Conservation (phyloP, 2,113 vertebrate species). For the Apteryx mantelli region DNA sequence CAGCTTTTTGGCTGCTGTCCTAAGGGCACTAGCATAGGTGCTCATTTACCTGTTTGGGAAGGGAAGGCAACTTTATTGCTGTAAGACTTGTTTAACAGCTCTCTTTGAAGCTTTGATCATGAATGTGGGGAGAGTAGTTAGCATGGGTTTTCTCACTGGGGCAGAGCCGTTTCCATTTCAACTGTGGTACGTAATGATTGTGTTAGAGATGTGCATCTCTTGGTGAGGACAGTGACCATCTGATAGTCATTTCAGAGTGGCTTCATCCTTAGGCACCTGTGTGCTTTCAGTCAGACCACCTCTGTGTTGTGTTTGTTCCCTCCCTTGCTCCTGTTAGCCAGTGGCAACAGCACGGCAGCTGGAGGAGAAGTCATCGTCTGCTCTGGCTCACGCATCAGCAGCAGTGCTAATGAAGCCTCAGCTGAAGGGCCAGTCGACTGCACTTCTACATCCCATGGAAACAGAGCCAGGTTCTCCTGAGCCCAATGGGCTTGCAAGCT, state of each 20-base stretch:
- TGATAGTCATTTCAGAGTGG: neutral
- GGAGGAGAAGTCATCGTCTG: neutral
- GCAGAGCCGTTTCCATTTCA: neutral
- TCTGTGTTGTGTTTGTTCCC: neutral
- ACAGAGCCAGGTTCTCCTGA: neutral
- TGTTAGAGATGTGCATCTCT: accelerated
- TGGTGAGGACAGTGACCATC: neutral
- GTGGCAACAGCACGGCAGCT: neutral
- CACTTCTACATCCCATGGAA: neutral
- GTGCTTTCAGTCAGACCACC: neutral
- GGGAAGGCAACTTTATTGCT: neutral
- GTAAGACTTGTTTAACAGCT: neutral
- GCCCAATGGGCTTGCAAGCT: neutral
- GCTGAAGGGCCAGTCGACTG: neutral
- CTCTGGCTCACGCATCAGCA: neutral
- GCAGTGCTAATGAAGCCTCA: neutral
- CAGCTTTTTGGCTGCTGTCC: neutral
- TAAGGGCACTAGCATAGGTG: neutral
- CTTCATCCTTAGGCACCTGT: neutral
- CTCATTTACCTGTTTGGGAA: neutral
- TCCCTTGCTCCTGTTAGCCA: neutral
- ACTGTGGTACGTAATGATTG: accelerated
- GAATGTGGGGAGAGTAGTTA: neutral
- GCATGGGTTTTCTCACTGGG: neutral
- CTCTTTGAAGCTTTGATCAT: neutral